Conservation (phyloP, 2,888 invertebrate species). For the Oasisia sp. region DNA sequence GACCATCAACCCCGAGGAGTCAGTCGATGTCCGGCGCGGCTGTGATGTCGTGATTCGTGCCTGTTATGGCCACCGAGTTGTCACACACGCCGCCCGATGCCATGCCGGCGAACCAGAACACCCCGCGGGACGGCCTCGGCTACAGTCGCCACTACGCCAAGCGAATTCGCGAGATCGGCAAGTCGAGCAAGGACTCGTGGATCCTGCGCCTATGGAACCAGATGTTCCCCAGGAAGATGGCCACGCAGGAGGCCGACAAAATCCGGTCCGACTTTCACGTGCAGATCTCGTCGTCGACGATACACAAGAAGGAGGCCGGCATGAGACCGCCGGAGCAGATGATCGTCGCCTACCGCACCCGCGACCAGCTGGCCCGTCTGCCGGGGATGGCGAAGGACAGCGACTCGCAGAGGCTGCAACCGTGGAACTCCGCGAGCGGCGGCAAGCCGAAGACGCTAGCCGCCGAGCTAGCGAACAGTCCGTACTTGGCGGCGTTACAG, state of each 20-base stretch:
- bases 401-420: neutral
- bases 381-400: neutral
- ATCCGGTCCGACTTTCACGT: neutral
- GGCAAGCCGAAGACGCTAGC: neutral
- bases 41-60: neutral
- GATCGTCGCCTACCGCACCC: neutral
- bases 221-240: slow-evolving; percentile 30
- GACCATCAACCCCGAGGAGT: neutral
- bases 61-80: neutral
- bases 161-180: slow-evolving; percentile 40
- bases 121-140: slow-evolving; percentile 35
- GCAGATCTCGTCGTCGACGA: slow-evolving; percentile 4
- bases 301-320: neutral
- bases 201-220: slow-evolving; percentile 41
- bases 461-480: slow-evolving; percentile 28
- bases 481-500: slow-evolving; percentile 21
- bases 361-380: neutral
- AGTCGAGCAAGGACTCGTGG: slow-evolving; percentile 43
- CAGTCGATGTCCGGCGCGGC: neutral
- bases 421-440: neutral
- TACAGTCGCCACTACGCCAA: slow-evolving; percentile 43
- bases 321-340: neutral
- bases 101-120: slow-evolving; percentile 61
- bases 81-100: neutral
- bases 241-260: neutral